phyloP scores from a whole-genome alignment of 2,113 vertebrate genomes.

The Girardinichthys multiradiatus region DNA sequence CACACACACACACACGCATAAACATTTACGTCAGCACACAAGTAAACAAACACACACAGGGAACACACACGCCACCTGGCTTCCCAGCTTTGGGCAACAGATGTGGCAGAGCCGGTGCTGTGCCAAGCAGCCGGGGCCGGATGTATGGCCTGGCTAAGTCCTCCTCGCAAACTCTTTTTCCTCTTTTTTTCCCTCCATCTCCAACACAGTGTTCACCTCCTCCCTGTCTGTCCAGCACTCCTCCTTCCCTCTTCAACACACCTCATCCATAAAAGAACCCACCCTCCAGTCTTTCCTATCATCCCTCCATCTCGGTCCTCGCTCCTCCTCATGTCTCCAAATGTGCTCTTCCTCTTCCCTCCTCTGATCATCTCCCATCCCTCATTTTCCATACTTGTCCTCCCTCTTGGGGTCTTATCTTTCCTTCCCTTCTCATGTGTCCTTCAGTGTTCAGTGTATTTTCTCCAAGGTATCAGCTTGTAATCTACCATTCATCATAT shows the following conservation, averaged over 20 bases:
- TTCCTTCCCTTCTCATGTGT: conserved; percentile 28
- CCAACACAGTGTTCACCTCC: conserved; percentile 63
- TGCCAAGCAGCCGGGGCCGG: conserved; percentile 82
- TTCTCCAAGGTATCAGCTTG: conserved; percentile 40
- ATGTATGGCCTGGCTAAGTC: conserved; percentile 81
- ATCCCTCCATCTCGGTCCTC: conserved; percentile 43
- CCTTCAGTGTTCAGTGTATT: conserved; percentile 40
- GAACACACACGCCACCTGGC: conserved; percentile 78
- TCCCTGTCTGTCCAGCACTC: conserved; percentile 65
- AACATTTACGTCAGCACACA: conserved; percentile 32
- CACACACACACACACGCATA: conserved; percentile 38
- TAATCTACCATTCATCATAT: conserved; percentile 46
- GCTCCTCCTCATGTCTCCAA: conserved; percentile 29
- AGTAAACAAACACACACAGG: conserved; percentile 29
- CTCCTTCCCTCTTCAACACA: conserved; percentile 22
- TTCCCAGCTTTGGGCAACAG: conserved; percentile 85
- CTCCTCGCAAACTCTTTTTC: conserved; percentile 66
- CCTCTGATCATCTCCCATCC: conserved; percentile 48
- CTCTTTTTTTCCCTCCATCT: conserved; percentile 61
- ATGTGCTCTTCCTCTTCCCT: conserved; percentile 27
- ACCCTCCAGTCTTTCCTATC: conserved; percentile 34
- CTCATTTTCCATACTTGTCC: conserved; percentile 54
- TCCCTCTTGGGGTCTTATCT: conserved; percentile 43
- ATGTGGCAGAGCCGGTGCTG: conserved; percentile 79
- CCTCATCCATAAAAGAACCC: conserved; percentile 29